Evolutionary conservation across 2,797 vertebrate species (phyloP), one percentile per base, ranked within the genome.

Genomic region (Catharus ustulatus): DNA sequence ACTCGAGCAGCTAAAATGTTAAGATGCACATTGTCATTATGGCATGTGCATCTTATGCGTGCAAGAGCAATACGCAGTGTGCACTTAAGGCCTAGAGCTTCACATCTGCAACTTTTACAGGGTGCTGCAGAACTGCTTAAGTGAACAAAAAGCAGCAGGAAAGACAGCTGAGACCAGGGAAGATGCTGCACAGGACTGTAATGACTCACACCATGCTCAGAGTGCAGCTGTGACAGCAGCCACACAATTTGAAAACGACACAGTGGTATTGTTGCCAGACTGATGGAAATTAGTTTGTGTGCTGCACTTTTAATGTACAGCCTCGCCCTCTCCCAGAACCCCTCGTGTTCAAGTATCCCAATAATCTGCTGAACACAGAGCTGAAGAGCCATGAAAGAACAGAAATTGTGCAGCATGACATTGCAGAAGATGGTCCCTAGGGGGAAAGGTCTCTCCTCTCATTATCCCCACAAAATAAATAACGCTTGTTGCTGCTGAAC

Each of bases 141-240:
- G 52, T 4, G 63, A 68, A 36, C 2, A 0, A 5, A 5, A 11
- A 74, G 48, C 59, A 81, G 59, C 36, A 81, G 79, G 3, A 84
- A 30, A 51, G 29, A 30, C 12, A 78, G 20, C 24, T 34, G 18
- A 61, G 78, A 26, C 4, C 8, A 2, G 6, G 24, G 78, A n/a
- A 15, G n/a, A 19, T 46, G 32, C 43, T 59, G 38, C 22, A 29
- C 1, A 11, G 32, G 52, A 10, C 24, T 15, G n/a, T 3, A 13
- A 11, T 1, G 7, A 49, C 45, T n/a, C 76, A 9, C 13, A 5
- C 9, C 20, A 2, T 12, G 30, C 38, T n/a, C 20, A 0, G 1
- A 7, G 16, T 18, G 34, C 80, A 30, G 74, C 46, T 49, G 9
- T 6, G 10, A 34, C 42, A 23, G 15, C 26, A 82, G 52, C 38